Conservation (phyloP, 2,113 vertebrate genomes). For the Cygnus atratus region DNA sequence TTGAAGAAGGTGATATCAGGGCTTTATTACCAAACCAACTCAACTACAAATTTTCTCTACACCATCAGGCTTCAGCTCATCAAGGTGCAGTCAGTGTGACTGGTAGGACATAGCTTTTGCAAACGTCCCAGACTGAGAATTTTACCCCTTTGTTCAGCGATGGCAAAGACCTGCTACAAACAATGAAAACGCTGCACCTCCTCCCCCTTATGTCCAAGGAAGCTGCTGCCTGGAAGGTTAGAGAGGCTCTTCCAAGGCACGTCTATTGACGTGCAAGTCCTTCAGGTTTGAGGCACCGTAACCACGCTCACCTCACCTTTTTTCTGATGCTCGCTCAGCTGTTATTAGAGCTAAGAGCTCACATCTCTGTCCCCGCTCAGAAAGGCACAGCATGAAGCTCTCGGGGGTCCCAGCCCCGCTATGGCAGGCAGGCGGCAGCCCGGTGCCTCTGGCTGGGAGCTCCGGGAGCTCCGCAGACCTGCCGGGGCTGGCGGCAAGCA, state of each 20-base stretch:
- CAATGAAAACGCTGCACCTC: accelerated
- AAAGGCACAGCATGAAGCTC: neutral
- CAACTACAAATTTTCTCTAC: no score
- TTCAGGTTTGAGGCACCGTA: neutral
- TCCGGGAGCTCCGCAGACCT: neutral
- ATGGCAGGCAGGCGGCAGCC: neutral
- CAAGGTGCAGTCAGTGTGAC: neutral
- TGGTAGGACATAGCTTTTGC: accelerated
- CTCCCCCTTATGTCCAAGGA: accelerated
- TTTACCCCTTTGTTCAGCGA: neutral
- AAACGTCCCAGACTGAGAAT: neutral
- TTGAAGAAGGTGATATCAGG: neutral
- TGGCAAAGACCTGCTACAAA: neutral
- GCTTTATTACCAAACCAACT: neutral
- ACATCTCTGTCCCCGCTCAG: neutral
- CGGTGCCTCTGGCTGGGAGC: no score
- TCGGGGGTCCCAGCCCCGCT: neutral
- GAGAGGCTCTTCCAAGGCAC: neutral
- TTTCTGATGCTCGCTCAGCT: neutral
- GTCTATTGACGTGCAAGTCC: accelerated
- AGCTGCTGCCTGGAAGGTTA: accelerated
- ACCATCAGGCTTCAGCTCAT: neutral
- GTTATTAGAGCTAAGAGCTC: neutral
- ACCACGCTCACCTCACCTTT: neutral
- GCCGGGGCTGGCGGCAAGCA: no score